Evolutionary conservation across 2,888 invertebrate genomes (phyloP).

Genomic region (Aproaerema taeniolella): DNA sequence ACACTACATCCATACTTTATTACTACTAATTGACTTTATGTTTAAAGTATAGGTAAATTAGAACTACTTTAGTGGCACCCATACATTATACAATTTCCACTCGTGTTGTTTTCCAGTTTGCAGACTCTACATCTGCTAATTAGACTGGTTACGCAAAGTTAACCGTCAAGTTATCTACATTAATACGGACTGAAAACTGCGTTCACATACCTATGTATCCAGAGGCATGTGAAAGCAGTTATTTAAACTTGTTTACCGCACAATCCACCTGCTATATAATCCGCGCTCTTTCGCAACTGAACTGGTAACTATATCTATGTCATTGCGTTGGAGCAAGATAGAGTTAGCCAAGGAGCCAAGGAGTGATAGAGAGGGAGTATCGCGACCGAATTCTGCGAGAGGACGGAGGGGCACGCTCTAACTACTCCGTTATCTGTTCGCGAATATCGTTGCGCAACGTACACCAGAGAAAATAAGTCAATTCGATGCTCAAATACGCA

Average conservation of each 20-base stretch:
- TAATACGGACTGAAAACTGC: slow-evolving; percentile 15
- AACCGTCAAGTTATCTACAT: slow-evolving; percentile 7
- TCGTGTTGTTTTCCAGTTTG: too few species aligned
- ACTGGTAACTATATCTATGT: slow-evolving; percentile 74
- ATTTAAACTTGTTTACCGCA: slow-evolving; percentile 71
- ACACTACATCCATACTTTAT: background rate
- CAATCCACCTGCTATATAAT: slow-evolving; percentile 76
- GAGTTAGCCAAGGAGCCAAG: slow-evolving; percentile 19
- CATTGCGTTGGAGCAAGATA: slow-evolving; percentile 50
- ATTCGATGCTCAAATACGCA: slow-evolving; percentile 28
- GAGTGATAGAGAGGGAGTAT: slow-evolving; percentile 42
- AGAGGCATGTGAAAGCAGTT: slow-evolving; percentile 68
- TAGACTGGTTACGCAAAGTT: slow-evolving; percentile 3
- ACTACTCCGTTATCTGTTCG: slow-evolving; percentile 68
- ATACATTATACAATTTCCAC: too few species aligned
- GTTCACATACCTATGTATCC: slow-evolving; percentile 44
- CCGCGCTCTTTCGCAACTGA: slow-evolving; percentile 74
- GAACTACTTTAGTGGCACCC: too few species aligned
- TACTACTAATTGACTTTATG: too few species aligned
- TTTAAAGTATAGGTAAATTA: too few species aligned
- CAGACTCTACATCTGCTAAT: too few species aligned
- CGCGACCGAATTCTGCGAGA: slow-evolving; percentile 66
- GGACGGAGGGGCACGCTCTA: slow-evolving; percentile 60
- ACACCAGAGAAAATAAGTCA: slow-evolving; percentile 62
- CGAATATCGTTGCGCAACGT: slow-evolving; percentile 73